Evolutionary conservation across 2,113 vertebrate genomes (phyloP).

Genomic region (Calypte anna): DNA sequence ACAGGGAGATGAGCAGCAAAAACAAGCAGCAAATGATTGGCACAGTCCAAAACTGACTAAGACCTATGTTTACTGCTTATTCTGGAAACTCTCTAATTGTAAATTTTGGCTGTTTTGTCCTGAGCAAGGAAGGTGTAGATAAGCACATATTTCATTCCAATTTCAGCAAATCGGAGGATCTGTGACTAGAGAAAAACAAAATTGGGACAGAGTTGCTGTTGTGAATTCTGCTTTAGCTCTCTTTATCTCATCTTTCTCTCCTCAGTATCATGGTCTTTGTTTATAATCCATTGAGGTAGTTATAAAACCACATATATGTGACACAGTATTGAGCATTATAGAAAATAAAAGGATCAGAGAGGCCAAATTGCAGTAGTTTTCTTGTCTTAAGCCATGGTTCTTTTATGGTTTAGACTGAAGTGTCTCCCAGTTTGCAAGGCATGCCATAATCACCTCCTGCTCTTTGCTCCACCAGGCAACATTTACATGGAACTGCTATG

Average conservation of each 20-base stretch:
- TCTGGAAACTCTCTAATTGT: not conserved
- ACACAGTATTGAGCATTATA: not conserved
- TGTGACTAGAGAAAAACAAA: not conserved
- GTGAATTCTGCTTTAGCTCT: not conserved
- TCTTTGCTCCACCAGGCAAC: not conserved
- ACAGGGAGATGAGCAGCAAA: not conserved
- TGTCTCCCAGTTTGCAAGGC: not conserved
- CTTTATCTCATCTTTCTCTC: not conserved
- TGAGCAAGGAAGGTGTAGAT: not conserved
- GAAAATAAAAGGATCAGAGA: not conserved
- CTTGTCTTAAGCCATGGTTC: not conserved
- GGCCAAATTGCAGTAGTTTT: not conserved
- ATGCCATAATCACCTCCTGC: not conserved
- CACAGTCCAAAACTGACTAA: not conserved
- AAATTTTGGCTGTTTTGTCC: not conserved
- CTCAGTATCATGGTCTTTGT: not conserved
- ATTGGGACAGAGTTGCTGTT: not conserved
- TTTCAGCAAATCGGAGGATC: not conserved
- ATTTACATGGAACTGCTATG: not conserved
- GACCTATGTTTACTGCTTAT: not conserved
- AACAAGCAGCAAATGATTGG: not conserved
- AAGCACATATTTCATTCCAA: not conserved
- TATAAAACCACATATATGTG: not conserved
- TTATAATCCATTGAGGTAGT: not conserved
- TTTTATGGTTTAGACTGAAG: not conserved